phyloP scores from a whole-genome alignment of 1,140 invertebrate genomes.

The Bombus difficillimus region DNA sequence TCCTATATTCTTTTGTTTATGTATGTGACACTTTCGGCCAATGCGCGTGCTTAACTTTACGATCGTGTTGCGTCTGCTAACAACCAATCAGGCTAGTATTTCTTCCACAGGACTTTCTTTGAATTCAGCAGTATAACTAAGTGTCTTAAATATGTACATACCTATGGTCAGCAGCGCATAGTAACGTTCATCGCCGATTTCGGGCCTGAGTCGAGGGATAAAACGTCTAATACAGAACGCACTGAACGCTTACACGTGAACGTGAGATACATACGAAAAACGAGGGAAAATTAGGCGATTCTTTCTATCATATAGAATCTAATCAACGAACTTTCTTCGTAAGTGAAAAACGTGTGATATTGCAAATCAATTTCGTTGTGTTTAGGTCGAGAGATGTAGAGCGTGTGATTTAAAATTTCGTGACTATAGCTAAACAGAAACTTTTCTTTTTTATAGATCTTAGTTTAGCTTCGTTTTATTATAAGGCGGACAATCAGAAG shows the following conservation, averaged over 20 bases:
- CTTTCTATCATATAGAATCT: constrained; percentile 49
- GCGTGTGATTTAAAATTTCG: constrained; percentile 17
- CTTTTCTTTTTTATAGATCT: background rate
- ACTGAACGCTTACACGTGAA: constrained; percentile 7
- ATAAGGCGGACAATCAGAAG: background rate
- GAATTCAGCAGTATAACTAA: no score
- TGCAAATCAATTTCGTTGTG: constrained; percentile 25
- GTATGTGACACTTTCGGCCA: no score
- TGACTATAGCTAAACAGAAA: background rate
- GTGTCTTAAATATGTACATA: no score
- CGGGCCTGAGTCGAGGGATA: constrained; percentile 48
- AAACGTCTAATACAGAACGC: background rate
- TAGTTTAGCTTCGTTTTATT: background rate
- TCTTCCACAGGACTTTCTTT: no score
- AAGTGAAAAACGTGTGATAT: constrained; percentile 36
- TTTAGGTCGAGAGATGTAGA: constrained; percentile 1
- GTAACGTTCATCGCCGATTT: constrained; percentile 32
- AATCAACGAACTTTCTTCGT: constrained; percentile 62
- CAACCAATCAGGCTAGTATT: no score
- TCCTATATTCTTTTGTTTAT: no score
- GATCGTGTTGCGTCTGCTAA: no score
- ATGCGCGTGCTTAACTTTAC: background rate
- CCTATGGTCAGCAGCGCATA: no score
- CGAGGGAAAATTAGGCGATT: constrained; percentile 14
- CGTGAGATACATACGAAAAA: background rate